phyloP scores from a whole-genome alignment of 2,888 invertebrate species.

The Aleiodes leptofemur region DNA sequence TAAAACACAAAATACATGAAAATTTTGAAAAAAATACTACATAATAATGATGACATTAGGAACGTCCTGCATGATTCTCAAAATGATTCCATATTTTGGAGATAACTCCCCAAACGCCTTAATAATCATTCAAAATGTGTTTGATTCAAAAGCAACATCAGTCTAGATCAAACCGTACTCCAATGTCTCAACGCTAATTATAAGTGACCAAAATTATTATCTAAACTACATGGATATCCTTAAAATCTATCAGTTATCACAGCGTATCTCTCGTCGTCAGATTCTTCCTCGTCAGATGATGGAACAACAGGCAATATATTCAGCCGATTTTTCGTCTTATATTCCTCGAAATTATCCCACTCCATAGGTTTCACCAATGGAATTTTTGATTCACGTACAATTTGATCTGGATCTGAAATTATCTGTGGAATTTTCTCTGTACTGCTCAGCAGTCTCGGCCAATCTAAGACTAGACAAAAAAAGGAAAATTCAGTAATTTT shows the following conservation, averaged over 20 bases:
- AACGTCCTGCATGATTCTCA: too few relatives aligned
- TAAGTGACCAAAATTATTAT: too few relatives aligned
- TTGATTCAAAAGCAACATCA: too few relatives aligned
- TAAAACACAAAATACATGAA: too few relatives aligned
- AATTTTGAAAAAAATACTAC: too few relatives aligned
- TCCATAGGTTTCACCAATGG: background rate
- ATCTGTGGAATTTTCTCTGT: slow-evolving; percentile 59
- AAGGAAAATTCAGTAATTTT: background rate
- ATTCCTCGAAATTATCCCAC: slow-evolving; percentile 58
- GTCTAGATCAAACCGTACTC: too few relatives aligned
- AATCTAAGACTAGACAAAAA: slow-evolving; percentile 58
- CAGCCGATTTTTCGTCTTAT: slow-evolving; percentile 59
- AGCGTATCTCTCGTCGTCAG: slow-evolving; percentile 66
- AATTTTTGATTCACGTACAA: slow-evolving; percentile 23
- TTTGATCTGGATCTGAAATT: slow-evolving; percentile 58
- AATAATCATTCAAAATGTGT: too few relatives aligned
- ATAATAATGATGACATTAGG: too few relatives aligned
- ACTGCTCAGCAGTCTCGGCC: slow-evolving; percentile 63
- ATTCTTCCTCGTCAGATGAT: slow-evolving; percentile 64
- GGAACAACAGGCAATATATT: slow-evolving; percentile 64
- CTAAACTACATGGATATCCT: too few relatives aligned
- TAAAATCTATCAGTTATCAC: slow-evolving; percentile 40
- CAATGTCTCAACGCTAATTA: too few relatives aligned
- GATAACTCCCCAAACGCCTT: too few relatives aligned
- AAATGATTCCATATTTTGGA: too few relatives aligned